Conservation (phyloP, 2,797 vertebrate genomes). For the Steatocranus sp. region DNA sequence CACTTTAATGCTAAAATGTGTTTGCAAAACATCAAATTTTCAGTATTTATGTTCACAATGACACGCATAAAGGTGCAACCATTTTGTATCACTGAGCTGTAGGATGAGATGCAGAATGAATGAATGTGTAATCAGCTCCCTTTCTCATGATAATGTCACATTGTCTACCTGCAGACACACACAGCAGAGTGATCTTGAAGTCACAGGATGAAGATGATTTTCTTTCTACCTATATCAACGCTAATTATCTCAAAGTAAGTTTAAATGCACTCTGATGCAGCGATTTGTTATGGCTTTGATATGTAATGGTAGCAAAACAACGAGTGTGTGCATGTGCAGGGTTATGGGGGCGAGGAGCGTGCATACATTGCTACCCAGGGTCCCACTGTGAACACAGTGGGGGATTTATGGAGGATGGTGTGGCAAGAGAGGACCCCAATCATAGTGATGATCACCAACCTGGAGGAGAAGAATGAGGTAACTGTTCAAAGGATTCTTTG, state of each 20-base stretch:
- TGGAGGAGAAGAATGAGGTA: constrained; percentile 99
- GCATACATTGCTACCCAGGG: constrained; percentile 98
- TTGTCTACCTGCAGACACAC: constrained; percentile 81
- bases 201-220: constrained; percentile 89
- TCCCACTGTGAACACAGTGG: constrained; percentile 95
- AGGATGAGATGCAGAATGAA: not conserved
- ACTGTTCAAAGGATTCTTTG: not conserved
- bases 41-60: not conserved
- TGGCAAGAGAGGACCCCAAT: constrained; percentile 94
- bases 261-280: not conserved
- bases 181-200: constrained; percentile 96
- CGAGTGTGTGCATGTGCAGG: constrained; percentile 67
- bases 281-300: not conserved
- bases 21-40: not conserved
- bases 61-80: not conserved
- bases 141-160: not conserved
- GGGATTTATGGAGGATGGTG: constrained; percentile 99
- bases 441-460: constrained; percentile 99
- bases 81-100: not conserved
- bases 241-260: constrained; percentile 96
- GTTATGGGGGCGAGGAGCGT: constrained; percentile 88
- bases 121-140: not conserved
- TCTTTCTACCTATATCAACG: constrained; percentile 95
- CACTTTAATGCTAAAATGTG: not conserved
- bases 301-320: not conserved